Evolutionary conservation across 2,888 invertebrate species (phyloP).

Genomic region (Scaptomyza cyrtandrae): DNA sequence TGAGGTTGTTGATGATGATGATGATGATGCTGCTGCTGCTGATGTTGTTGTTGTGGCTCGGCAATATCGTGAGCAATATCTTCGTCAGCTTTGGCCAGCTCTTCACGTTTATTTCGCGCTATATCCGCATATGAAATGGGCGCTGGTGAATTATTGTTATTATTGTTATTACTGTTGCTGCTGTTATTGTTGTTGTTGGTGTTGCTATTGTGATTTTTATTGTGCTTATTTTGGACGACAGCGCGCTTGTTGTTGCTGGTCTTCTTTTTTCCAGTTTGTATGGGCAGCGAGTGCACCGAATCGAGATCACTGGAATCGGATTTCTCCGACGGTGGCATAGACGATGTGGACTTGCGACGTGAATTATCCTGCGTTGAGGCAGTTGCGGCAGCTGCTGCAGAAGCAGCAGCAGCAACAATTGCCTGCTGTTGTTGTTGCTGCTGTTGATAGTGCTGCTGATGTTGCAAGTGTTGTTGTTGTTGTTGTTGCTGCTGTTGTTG

Average conservation of each 20-base stretch:
- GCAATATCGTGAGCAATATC: slow-evolving; percentile 19
- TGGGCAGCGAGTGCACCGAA: slow-evolving; percentile 93
- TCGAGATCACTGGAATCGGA: slow-evolving; percentile 93
- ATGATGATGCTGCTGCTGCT: background rate
- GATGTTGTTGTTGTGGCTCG: slow-evolving; percentile 18
- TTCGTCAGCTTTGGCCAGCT: slow-evolving; percentile 55
- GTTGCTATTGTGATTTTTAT: slow-evolving; percentile 25
- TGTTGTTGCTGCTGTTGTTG: slow-evolving; percentile 19
- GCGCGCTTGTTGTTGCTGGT: slow-evolving; percentile 64
- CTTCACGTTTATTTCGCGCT: slow-evolving; percentile 86
- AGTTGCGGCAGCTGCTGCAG: slow-evolving; percentile 19
- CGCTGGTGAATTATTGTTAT: slow-evolving; percentile 53
- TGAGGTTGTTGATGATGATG: too few species aligned
- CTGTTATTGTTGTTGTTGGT: slow-evolving; percentile 42
- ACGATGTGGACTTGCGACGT: slow-evolving; percentile 90
- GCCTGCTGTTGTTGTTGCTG: slow-evolving; percentile 33
- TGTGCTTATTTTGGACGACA: slow-evolving; percentile 57
- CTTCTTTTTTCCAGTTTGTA: slow-evolving; percentile 84
- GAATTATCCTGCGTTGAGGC: slow-evolving; percentile 74
- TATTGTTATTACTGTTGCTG: slow-evolving; percentile 42
- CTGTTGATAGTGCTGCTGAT: slow-evolving; percentile 28
- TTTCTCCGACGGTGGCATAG: slow-evolving; percentile 93
- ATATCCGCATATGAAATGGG: slow-evolving; percentile 92
- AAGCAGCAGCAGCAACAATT: slow-evolving; percentile 10
- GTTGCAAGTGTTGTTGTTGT: slow-evolving; percentile 1